Evolutionary conservation across 2,113 vertebrate genomes (phyloP), one percentile per base, ranked within the genome.

Genomic region (Puntigrus tetrazona): DNA sequence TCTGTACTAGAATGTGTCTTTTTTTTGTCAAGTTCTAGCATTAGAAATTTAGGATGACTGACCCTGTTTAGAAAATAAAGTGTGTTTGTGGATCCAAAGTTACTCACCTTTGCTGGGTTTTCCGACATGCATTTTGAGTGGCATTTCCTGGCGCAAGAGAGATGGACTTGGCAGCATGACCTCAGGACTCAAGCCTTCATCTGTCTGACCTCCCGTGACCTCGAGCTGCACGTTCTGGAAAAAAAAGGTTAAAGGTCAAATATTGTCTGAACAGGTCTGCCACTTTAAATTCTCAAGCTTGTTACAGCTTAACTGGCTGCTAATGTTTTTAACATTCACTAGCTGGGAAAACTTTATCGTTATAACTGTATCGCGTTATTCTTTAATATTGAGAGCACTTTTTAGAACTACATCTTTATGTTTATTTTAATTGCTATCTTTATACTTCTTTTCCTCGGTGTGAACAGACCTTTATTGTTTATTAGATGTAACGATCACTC

Each of bases 91-190:
- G 2, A 45, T 25, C n/a, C 22, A 5, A 55, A 73, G 16, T 67
- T 38, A 77, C 94, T 91, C 88, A 97, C 96, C 95, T 96, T 95
- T 96, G 92, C 92, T 90, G 90, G 93, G 93, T 41, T 96, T 96
- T 85, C 93, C 94, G 20, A 90, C 90, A 78, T 95, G 91, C 88
- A 93, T 93, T 92, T 94, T 96, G 88, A 93, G 91, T 36, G 94
- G 84, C 41, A 93, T 89, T 87, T 96, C 95, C 89, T 95, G 95
- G 57, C 91, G 93, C 92, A 94, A 93, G 93, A 95, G 95, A 89
- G 94, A 91, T 59, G 94, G 94, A 25, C 92, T 94, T 43, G 92
- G 93, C 59, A 95, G 92, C 27, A 94, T 93, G 0, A 94, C 93
- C 90, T 95, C 95, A 91, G 95, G 86, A 57, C 94, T 93, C 86